These are phyloP conservation scores for Pyrrhia umbra DNA, from an alignment of 2,888 invertebrate genomes.

Conservation along the genomic window DNA sequence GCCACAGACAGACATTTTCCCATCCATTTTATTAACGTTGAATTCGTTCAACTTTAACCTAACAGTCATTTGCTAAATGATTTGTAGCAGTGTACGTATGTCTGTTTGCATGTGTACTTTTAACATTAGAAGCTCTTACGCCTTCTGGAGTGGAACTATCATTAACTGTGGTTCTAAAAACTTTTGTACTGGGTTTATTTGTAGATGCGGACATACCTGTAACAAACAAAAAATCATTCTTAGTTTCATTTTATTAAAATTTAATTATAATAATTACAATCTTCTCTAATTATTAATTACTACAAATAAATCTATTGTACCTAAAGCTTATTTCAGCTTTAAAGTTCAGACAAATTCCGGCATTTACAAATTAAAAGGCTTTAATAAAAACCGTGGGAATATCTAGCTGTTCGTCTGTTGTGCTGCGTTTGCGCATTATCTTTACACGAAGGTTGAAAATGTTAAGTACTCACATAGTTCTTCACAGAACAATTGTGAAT, in stretches of 20 bases:
- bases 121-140: conserved; percentile 9
- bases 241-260: neutral
- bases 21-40: conserved; percentile 22
- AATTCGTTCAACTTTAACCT: conserved; percentile 50
- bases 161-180: conserved; percentile 4
- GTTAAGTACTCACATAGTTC: conserved; percentile 17
- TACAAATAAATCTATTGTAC: conserved; percentile 1
- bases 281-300: conserved; percentile 1
- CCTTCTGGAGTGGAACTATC: conserved; percentile 4
- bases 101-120: conserved; percentile 31
- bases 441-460: conserved; percentile 22
- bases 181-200: conserved; percentile 6
- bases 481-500: conserved; percentile 30
- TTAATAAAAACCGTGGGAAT: conserved; percentile 49
- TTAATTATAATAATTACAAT: neutral
- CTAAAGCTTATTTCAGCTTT: conserved; percentile 17
- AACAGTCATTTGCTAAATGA: conserved; percentile 41
- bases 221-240: conserved; percentile 22
- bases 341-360: conserved; percentile 12
- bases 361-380: conserved; percentile 27
- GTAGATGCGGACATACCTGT: conserved; percentile 39
- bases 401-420: conserved; percentile 18
- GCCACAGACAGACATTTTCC: conserved; percentile 28
- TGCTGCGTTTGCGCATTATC: conserved; percentile 9
- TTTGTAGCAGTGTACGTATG: conserved; percentile 44